phyloP scores from a whole-genome alignment of 2,888 invertebrate species.

The Caenorhabditis virilis region DNA sequence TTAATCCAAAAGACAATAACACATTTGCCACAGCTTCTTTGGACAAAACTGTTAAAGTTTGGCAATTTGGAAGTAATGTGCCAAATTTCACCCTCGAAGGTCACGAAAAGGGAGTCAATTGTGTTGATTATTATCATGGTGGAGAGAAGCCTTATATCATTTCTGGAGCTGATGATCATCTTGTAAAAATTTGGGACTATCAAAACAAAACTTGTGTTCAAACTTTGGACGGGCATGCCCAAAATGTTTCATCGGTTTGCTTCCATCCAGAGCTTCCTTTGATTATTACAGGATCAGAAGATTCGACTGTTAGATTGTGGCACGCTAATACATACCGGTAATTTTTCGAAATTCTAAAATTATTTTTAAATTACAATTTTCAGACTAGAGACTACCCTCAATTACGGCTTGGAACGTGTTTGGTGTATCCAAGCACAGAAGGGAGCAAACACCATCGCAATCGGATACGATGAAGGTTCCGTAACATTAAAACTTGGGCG shows the following conservation, averaged over 20 bases:
- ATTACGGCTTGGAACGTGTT: slow-evolving; percentile 95
- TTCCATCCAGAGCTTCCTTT: slow-evolving; percentile 98
- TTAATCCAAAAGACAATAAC: slow-evolving; percentile 99
- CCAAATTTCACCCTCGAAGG: slow-evolving; percentile 96
- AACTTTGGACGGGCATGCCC: slow-evolving; percentile 93
- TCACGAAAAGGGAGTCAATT: slow-evolving; percentile 98
- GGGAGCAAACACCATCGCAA: slow-evolving; percentile 76
- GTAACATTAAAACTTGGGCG: slow-evolving; percentile 91
- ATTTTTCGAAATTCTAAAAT: background rate
- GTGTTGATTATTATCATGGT: slow-evolving; percentile 97
- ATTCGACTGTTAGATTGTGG: slow-evolving; percentile 87
- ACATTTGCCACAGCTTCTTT: slow-evolving; percentile 99
- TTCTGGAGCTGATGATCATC: slow-evolving; percentile 95
- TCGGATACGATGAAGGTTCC: slow-evolving; percentile 96
- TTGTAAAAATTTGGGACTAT: slow-evolving; percentile 99
- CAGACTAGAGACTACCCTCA: slow-evolving; percentile 86
- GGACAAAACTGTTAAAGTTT: slow-evolving; percentile 95
- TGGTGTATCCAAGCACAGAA: slow-evolving; percentile 80
- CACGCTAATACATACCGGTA: slow-evolving; percentile 90
- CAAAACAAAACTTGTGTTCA: slow-evolving; percentile 73
- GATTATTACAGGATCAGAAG: slow-evolving; percentile 86
- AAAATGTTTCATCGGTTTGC: slow-evolving; percentile 86
- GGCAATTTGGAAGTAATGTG: slow-evolving; percentile 95
- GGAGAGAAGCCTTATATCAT: slow-evolving; percentile 98
- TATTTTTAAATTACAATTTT: slow-evolving; percentile 6